These are phyloP conservation scores for Phenacoccus solenopsis DNA, from an alignment of 1,140 invertebrate genomes.

Conservation along the genomic window DNA sequence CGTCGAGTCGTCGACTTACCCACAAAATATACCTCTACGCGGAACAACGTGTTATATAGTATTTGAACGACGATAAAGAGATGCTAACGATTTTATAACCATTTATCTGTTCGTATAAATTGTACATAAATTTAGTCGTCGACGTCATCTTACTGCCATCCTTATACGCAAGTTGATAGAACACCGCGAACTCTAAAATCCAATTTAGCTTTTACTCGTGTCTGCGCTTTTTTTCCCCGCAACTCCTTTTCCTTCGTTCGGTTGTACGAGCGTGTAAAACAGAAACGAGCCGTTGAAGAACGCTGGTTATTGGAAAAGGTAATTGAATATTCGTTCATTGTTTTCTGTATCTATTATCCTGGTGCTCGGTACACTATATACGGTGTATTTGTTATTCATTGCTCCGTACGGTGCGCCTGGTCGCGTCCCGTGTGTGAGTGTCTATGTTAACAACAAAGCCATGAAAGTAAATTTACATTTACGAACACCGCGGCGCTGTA, in stretches of 20 bases:
- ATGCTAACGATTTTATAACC: no score
- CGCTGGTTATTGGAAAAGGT: neutral
- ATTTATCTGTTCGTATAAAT: no score
- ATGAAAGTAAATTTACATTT: conserved; percentile 14
- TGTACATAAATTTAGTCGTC: no score
- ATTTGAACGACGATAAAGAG: no score
- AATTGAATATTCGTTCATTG: conserved; percentile 17
- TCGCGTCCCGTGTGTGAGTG: neutral
- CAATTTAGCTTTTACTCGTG: no score
- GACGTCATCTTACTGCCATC: no score
- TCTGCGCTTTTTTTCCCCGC: no score
- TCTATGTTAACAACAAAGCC: conserved; percentile 12
- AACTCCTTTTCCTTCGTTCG: no score
- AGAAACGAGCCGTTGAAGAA: neutral
- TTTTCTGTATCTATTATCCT: conserved; percentile 11
- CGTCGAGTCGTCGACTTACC: no score
- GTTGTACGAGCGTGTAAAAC: neutral
- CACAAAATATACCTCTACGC: no score
- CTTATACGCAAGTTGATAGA: neutral
- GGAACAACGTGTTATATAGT: no score
- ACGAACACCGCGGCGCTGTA: neutral
- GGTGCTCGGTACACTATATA: neutral
- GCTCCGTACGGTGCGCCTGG: neutral
- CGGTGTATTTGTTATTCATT: conserved; percentile 10
- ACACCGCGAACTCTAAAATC: no score